Evolutionary conservation across 2,888 invertebrate species (phyloP).

Genomic region (Scrobipalpa atriplicella): DNA sequence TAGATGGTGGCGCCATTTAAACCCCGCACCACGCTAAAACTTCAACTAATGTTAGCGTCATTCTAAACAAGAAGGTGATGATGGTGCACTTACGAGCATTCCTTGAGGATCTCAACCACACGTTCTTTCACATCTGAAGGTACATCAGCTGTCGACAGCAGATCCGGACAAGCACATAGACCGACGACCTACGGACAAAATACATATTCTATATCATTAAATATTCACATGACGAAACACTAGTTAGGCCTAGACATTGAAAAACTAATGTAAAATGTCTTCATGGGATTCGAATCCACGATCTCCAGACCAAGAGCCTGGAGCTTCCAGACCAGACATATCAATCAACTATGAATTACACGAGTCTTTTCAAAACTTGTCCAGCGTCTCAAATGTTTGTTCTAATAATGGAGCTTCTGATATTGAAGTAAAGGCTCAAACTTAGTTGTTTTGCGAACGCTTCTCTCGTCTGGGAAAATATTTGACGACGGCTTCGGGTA

Average conservation of each 20-base stretch:
- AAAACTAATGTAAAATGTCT: too few relatives aligned
- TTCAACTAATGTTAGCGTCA: too few relatives aligned
- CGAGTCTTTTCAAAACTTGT: not conserved
- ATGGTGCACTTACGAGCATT: conserved; percentile 79
- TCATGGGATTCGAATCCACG: too few relatives aligned
- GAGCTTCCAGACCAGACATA: too few relatives aligned
- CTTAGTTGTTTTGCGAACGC: not conserved
- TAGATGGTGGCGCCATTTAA: too few relatives aligned
- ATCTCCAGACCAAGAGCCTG: too few relatives aligned
- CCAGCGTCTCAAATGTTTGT: not conserved
- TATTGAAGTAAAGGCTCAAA: not conserved
- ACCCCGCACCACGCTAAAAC: too few relatives aligned
- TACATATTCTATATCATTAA: too few relatives aligned
- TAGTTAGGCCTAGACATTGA: too few relatives aligned
- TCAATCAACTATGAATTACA: not conserved
- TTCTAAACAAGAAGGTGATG: too few relatives aligned
- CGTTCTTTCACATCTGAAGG: conserved; percentile 92
- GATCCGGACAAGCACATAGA: conserved; percentile 87
- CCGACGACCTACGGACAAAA: conserved; percentile 68
- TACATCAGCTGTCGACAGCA: conserved; percentile 76
- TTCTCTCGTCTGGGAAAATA: not conserved
- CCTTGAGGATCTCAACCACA: conserved; percentile 84
- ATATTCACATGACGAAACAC: too few relatives aligned
- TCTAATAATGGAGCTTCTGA: not conserved
- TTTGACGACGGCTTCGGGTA: not conserved